A percentile compares a stretch with the other conserved stretches of the same genome.
phyloP scores from a whole-genome alignment of 2,797 vertebrate species.

The Enteromius paludinosus region DNA sequence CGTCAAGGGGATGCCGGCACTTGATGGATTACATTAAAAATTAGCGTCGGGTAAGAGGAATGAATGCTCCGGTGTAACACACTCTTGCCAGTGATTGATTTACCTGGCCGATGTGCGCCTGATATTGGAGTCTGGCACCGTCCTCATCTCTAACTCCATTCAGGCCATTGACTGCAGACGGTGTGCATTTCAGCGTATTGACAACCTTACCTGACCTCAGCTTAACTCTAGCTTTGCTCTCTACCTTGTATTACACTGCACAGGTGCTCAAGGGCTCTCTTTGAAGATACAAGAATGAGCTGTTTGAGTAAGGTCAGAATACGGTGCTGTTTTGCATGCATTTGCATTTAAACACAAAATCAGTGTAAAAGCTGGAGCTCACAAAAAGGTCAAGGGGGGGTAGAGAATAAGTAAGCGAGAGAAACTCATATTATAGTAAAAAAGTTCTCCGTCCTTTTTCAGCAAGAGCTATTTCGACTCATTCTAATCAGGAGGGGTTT shows the following conservation, averaged over 20 bases:
- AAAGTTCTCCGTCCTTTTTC: slow-evolving; percentile 62
- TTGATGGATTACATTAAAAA: slow-evolving; percentile 76
- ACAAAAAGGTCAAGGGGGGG: slow-evolving; percentile 18
- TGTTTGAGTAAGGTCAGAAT: slow-evolving; percentile 13
- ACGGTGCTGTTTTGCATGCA: not conserved
- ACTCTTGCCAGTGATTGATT: slow-evolving; percentile 71
- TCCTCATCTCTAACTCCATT: slow-evolving; percentile 54
- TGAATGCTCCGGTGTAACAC: slow-evolving; percentile 51
- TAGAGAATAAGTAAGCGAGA: slow-evolving; percentile 26
- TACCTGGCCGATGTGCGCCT: slow-evolving; percentile 59
- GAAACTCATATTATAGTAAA: not conserved
- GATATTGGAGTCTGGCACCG: slow-evolving; percentile 64
- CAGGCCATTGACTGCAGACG: slow-evolving; percentile 46
- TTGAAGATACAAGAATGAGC: not conserved
- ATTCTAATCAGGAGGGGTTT: slow-evolving; percentile 60
- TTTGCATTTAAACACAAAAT: slow-evolving; percentile 34
- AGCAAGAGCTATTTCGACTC: slow-evolving; percentile 63
- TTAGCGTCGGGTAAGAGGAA: slow-evolving; percentile 65
- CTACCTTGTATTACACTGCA: slow-evolving; percentile 14
- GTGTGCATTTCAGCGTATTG: slow-evolving; percentile 5
- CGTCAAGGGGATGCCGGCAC: slow-evolving; percentile 55
- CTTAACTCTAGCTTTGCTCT: slow-evolving; percentile 32
- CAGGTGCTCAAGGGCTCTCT: slow-evolving; percentile 17
- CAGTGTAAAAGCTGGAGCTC: slow-evolving; percentile 12
- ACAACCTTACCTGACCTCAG: slow-evolving; percentile 34